Base-by-base conservation (phyloP, 2,888 invertebrate genomes). In the Mimas tiliae region DNA sequence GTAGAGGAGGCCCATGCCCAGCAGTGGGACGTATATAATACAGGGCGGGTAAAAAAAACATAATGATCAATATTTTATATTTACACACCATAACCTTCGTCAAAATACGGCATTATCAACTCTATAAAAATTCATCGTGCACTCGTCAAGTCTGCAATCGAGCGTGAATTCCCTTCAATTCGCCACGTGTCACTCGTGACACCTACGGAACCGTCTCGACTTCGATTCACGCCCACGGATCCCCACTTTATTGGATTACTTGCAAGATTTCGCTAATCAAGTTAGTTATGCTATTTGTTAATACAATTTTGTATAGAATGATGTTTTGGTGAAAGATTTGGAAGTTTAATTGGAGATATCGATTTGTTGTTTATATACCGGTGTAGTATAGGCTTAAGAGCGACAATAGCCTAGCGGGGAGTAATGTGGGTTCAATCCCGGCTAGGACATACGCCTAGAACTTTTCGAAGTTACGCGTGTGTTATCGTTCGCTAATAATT, bases 121-220 rank as follows among this genome's bases (percentile, higher is more conserved):
- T 82, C 80, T 68, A 68, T 75, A 75, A 9, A 76, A 51, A 70
- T 79, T 67, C 62, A 33, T 8, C 33, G 7, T 4, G 69, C 58
- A 70, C 64, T 27, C 53, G 45, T 33, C 64, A 58, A 65, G 65
- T 48, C 58, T 58, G 68, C 71, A 73, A 74, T 76, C 75, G 70
- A 74, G 75, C 72, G 69, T 12, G 51, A 58, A 51, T 64, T 64
- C 68, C 71, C 78, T 81, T 80, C 86, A 87, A 88, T 88, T 85
- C 83, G 70, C 69, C 72, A 68, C 74, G 72, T 73, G 72, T 73
- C 72, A 69, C 71, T 69, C 71, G 71, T 76, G 79, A 80, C 81
- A 82, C 81, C 79, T 83, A 77, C 80, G 67, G 72, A 74, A 71
- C 74, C 72, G 71, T 68, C 52, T 74, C 75, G 76, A 69, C 79